Percentiles rank a stretch among this genome's conserved stretches.
Evolutionary conservation across 2,113 vertebrate species (phyloP).

Genomic region (Lates calcarifer): DNA sequence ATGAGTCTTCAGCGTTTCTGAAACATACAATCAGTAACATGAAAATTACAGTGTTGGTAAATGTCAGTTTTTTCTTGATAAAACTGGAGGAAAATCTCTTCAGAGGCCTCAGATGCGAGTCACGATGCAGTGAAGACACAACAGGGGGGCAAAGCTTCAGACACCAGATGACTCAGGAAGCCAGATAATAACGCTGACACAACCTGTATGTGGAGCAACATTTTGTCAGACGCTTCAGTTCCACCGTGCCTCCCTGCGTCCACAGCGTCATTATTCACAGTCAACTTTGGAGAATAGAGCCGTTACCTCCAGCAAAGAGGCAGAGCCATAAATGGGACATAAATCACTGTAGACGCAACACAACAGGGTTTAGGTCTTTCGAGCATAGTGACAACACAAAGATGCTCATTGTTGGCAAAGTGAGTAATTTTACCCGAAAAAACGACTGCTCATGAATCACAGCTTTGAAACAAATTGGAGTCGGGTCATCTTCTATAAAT

Average conservation of each 20-base stretch:
- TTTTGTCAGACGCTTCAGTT: conserved; percentile 25
- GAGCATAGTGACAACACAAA: conserved; percentile 7
- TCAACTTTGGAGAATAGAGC: neutral
- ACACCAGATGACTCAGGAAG: conserved; percentile 34
- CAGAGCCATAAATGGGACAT: conserved; percentile 1
- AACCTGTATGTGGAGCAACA: conserved; percentile 18
- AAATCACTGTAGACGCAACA: conserved; percentile 13
- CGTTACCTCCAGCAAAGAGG: neutral
- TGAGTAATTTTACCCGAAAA: neutral
- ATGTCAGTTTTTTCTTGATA: neutral
- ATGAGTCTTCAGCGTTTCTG: neutral
- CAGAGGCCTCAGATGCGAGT: neutral
- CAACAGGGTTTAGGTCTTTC: neutral
- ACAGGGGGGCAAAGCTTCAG: neutral
- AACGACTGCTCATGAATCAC: neutral
- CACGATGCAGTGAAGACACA: neutral
- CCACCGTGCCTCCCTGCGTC: neutral
- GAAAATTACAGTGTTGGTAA: neutral
- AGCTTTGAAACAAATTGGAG: conserved; percentile 8
- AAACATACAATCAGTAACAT: neutral
- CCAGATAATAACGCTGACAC: conserved; percentile 7
- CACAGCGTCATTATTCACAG: conserved; percentile 6
- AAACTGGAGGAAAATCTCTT: conserved; percentile 27
- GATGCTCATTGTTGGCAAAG: conserved; percentile 26
- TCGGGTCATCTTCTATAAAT: neutral